Conservation (phyloP, 2,797 vertebrate species). For the Mormyrops attenuatus region DNA sequence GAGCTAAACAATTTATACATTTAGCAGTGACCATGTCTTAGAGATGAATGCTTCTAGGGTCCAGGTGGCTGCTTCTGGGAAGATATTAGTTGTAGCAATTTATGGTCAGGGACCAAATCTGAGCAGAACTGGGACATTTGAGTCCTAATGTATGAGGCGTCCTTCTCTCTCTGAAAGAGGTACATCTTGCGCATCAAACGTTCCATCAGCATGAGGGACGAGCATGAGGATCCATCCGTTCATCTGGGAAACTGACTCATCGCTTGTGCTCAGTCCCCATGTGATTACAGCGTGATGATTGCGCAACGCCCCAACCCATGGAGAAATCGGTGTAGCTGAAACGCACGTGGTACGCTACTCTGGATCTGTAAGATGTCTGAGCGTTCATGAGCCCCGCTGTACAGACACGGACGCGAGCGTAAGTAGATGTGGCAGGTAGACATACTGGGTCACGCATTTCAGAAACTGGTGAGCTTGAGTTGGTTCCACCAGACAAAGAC, state of each 20-base stretch:
- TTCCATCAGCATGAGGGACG: background rate
- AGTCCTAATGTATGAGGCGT: background rate
- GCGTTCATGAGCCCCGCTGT: background rate
- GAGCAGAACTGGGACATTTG: background rate
- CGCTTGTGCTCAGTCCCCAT: background rate
- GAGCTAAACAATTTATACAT: background rate
- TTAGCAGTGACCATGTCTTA: background rate
- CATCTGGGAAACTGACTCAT: constrained; percentile 13
- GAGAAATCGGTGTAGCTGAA: background rate
- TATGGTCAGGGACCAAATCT: background rate
- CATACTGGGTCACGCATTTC: background rate
- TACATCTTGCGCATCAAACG: background rate
- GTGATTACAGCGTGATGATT: background rate
- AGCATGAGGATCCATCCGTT: background rate
- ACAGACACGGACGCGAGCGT: background rate
- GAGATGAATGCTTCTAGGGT: background rate
- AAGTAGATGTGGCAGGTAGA: background rate
- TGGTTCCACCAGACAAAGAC: background rate
- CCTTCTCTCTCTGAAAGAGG: background rate
- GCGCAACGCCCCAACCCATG: background rate
- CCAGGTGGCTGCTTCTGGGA: background rate
- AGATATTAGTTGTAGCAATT: background rate
- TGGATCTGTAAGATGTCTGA: background rate
- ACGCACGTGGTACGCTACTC: background rate
- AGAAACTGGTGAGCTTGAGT: background rate